Evolutionary conservation across 2,888 invertebrate species (phyloP).

Genomic region (Agrochola litura): DNA sequence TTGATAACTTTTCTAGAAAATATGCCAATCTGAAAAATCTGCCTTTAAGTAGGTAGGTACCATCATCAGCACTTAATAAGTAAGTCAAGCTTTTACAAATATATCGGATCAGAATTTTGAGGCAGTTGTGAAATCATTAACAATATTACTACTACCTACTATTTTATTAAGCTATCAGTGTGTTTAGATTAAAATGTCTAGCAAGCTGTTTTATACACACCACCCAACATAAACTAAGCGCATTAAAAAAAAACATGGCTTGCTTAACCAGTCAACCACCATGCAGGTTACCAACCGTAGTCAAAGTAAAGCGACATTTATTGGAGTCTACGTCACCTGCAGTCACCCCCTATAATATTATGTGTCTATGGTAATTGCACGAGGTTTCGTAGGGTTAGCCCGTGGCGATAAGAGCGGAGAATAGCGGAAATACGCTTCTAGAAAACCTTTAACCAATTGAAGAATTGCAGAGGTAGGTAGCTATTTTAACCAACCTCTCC

Average conservation of each 20-base stretch:
- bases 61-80: neutral
- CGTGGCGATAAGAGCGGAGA: neutral
- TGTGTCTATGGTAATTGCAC: constrained; percentile 5
- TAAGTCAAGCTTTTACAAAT: neutral
- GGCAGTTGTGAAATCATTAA: neutral
- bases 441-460: neutral
- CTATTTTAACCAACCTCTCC: neutral
- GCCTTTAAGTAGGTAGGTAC: neutral
- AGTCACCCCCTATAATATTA: neutral
- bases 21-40: neutral
- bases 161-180: neutral
- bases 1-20: neutral
- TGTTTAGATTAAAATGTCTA: neutral
- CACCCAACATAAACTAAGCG: neutral
- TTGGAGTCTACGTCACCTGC: neutral
- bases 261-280: neutral
- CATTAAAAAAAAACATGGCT: neutral
- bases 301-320: neutral
- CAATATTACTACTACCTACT: neutral
- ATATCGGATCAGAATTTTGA: neutral
- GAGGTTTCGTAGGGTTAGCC: neutral
- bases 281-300: neutral
- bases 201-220: too few relatives aligned
- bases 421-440: neutral
- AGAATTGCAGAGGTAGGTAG: neutral